These are phyloP conservation scores for Aphelenchoides bicaudatus DNA, from an alignment of 2,888 invertebrate species.

Conservation along the genomic window DNA sequence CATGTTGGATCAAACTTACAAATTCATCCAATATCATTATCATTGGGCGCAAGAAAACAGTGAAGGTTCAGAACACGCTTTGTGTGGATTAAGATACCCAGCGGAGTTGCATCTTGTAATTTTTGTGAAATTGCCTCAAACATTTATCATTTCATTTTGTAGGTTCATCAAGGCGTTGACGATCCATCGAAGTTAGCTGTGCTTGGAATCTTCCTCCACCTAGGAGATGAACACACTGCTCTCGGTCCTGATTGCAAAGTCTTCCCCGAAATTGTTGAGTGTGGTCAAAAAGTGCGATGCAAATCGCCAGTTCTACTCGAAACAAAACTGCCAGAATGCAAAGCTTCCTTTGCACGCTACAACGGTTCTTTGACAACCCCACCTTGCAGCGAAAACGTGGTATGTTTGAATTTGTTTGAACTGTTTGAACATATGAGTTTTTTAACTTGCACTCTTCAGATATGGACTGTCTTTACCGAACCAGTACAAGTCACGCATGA, in stretches of 20 bases:
- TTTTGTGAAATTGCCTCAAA: no score
- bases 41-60: slow-evolving; percentile 56
- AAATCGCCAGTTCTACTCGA: slow-evolving; percentile 36
- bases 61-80: slow-evolving; percentile 54
- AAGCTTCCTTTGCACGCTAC: slow-evolving; percentile 47
- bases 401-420: no score
- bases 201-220: slow-evolving; percentile 50
- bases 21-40: slow-evolving; percentile 58
- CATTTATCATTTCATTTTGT: no score
- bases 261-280: slow-evolving; percentile 22
- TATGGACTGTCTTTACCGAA: slow-evolving; percentile 56
- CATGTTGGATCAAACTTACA: slow-evolving; percentile 53
- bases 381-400: slow-evolving; percentile 56
- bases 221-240: slow-evolving; percentile 38
- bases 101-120: slow-evolving; percentile 55
- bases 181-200: slow-evolving; percentile 52
- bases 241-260: slow-evolving; percentile 25
- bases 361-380: slow-evolving; percentile 56
- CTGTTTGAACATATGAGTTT: no score
- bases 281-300: slow-evolving; percentile 22
- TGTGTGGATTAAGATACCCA: slow-evolving; percentile 49
- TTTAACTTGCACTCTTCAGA: no score
- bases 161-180: slow-evolving; percentile 56
- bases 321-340: slow-evolving; percentile 46
- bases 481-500: slow-evolving; percentile 49